phyloP scores from a whole-genome alignment of 1,140 invertebrate genomes.

The Frieseomelitta varia region DNA sequence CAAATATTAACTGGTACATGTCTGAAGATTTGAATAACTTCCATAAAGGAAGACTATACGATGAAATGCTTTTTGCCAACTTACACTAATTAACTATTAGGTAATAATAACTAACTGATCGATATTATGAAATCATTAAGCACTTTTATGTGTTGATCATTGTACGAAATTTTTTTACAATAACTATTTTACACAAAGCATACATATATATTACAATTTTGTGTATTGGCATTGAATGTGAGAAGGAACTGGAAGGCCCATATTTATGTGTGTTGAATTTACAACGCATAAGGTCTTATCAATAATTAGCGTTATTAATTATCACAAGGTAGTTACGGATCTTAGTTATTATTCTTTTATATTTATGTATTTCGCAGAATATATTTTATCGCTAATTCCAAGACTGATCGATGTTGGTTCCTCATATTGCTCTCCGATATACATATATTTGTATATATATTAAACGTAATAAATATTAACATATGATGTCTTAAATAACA shows the following conservation, averaged over 20 bases:
- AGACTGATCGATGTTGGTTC: conserved; percentile 80
- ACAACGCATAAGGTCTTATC: conserved; percentile 62
- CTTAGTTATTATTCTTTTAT: conserved; percentile 79
- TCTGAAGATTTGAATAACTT: conserved; percentile 64
- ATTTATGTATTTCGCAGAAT: conserved; percentile 79
- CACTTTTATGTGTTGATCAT: conserved; percentile 74
- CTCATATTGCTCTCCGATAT: conserved; percentile 68
- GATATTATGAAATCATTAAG: conserved; percentile 68
- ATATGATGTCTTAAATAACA: not conserved
- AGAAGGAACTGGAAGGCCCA: conserved; percentile 42
- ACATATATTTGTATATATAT: not conserved
- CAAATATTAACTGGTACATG: conserved; percentile 66
- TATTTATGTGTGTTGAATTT: conserved; percentile 63
- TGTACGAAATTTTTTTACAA: conserved; percentile 74
- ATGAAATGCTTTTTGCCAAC: conserved; percentile 76
- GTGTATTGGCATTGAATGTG: conserved; percentile 61
- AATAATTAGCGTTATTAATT: conserved; percentile 68
- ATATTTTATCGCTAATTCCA: conserved; percentile 77
- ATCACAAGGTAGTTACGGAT: conserved; percentile 71
- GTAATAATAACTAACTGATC: conserved; percentile 71
- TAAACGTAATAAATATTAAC: not conserved
- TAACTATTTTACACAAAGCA: conserved; percentile 71
- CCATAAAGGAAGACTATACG: conserved; percentile 53
- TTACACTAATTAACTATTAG: conserved; percentile 74
- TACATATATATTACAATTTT: conserved; percentile 61